Percentiles rank a stretch among this genome's conserved stretches.
Evolutionary conservation across 2,888 invertebrate genomes (phyloP).

Genomic region (Onthophagus sagittarius): DNA sequence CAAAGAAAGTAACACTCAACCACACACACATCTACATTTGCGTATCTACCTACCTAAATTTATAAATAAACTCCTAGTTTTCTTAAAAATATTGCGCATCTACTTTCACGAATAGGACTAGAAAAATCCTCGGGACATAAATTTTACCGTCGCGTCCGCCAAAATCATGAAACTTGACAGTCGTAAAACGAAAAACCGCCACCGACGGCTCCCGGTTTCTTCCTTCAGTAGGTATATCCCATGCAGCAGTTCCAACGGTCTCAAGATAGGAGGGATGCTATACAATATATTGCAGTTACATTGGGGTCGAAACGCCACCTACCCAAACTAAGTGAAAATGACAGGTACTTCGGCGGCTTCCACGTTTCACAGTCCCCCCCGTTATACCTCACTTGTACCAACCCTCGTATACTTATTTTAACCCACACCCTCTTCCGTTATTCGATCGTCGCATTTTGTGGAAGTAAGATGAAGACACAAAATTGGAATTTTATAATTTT

Average conservation of each 20-base stretch:
- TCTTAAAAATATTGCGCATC: background rate
- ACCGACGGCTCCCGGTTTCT: background rate
- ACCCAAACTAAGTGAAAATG: constrained; percentile 40
- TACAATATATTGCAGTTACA: constrained; percentile 32
- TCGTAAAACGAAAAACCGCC: background rate
- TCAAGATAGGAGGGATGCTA: background rate
- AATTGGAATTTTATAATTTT: too few relatives aligned
- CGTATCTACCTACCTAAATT: background rate
- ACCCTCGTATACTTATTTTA: background rate
- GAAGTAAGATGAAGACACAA: too few relatives aligned
- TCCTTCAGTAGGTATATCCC: background rate
- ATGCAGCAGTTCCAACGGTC: background rate
- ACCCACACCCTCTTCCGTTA: too few relatives aligned
- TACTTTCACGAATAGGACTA: background rate
- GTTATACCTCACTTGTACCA: background rate
- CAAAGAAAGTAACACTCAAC: too few relatives aligned
- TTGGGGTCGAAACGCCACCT: constrained; percentile 32
- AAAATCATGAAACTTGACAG: background rate
- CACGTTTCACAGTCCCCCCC: background rate
- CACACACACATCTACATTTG: too few relatives aligned
- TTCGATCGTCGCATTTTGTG: too few relatives aligned
- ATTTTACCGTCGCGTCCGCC: background rate
- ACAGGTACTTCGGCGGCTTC: constrained; percentile 34
- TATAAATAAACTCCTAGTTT: background rate
- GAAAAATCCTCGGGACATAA: background rate